These are phyloP conservation scores for Nannoperca obscura DNA, from an alignment of 2,797 vertebrate genomes.

Conservation along the genomic window DNA sequence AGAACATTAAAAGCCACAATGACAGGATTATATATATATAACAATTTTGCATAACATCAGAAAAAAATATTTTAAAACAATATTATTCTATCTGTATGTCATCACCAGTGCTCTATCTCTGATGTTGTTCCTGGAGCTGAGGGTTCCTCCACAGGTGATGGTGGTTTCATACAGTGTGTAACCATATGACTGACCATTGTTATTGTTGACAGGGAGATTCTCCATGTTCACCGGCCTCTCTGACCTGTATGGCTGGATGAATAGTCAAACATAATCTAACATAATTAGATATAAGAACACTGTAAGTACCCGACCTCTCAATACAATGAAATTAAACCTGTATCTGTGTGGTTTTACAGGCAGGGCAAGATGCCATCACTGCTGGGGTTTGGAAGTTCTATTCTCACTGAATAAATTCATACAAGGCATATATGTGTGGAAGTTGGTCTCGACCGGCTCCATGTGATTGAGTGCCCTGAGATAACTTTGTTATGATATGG, in stretches of 20 bases:
- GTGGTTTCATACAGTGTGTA: constrained; percentile 93
- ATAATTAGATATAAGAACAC: background rate
- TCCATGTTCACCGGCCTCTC: constrained; percentile 92
- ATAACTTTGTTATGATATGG: too few species aligned
- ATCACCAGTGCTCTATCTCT: constrained; percentile 92
- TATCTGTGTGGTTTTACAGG: background rate
- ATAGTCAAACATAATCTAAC: constrained; percentile 4
- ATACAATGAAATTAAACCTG: background rate
- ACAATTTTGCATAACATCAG: background rate
- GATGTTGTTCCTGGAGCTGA: constrained; percentile 86
- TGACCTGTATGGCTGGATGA: constrained; percentile 83
- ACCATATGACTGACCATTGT: constrained; percentile 90
- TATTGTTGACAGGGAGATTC: constrained; percentile 88
- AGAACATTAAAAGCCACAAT: constrained; percentile 39
- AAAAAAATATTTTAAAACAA: background rate
- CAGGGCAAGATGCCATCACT: background rate
- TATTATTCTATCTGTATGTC: background rate
- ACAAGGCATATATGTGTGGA: too few species aligned
- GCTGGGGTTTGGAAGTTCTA: background rate
- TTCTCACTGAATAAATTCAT: background rate
- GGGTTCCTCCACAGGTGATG: constrained; percentile 86
- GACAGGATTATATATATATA: background rate
- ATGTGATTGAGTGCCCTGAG: too few species aligned
- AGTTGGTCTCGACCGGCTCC: too few species aligned
- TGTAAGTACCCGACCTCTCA: background rate